Evolutionary conservation across 2,113 vertebrate genomes (phyloP), one percentile per base, ranked within the genome.

Genomic region (Prietella phreatophila): DNA sequence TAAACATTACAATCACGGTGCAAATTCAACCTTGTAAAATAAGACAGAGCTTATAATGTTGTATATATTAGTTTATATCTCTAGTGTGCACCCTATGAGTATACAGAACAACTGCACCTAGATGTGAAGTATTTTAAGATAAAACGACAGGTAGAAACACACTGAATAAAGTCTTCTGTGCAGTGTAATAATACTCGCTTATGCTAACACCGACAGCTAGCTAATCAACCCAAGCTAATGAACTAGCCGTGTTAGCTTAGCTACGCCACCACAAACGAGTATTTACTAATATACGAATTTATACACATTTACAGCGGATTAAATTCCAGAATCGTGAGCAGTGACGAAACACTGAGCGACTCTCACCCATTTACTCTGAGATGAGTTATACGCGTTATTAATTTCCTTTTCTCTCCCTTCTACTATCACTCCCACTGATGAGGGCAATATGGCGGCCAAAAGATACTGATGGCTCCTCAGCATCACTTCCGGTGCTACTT

Each of bases 391-490:
- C 42, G 67, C 50, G 50, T 53, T 84, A 80, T 86, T 69, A 55
- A 61, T 55, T 42, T 47, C 71, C 53, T 56, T 85, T 60, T 83
- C 79, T 81, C 87, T 63, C 71, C 55, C 84, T 76, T 83, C 80
- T 84, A 73, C 56, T 71, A 56, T 83, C 81, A 80, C 56, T 86
- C 87, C 92, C 90, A 88, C 83, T 86, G 63, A 89, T 84, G 88
- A 89, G 84, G 87, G 90, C 92, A 95, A 95, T 94, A 95, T 95
- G 95, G 95, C 95, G 94, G 86, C 76, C 79, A 90, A 90, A 86
- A 71, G 91, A 91, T 91, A 92, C 92, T 90, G 92, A 87, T 22
- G 88, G 19, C 9, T 61, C 53, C 55, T 55, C 27, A 42, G 76
- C 90, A 36, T 89, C 88, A 91, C 60, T 25, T 91, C 88, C 90